Base-by-base conservation (phyloP, 2,888 invertebrate genomes). In the Lithophane socia region DNA sequence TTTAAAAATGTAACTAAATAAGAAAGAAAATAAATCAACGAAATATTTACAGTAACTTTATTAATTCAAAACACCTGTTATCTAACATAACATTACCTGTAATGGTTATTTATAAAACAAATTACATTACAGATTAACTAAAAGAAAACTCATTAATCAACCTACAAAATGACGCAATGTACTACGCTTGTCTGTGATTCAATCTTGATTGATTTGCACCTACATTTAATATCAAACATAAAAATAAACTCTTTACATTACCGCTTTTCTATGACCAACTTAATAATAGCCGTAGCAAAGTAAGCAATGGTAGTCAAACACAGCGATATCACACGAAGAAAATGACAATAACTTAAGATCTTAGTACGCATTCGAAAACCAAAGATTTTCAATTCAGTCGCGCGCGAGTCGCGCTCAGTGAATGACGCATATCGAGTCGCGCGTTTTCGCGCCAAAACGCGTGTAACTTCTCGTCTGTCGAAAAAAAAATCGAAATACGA, bases 371-470 rank as follows among this genome's bases (percentile, higher is more conserved):
- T 86, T 86, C 80, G 86, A 89, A 83, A 84, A 71, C 69, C 84
- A 54, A 87, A 88, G 76, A 77, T 80, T 83, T 86, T 85, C 90
- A 89, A 85, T 86, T 91, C 92, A 96, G 96, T 96, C 88, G 88
- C 88, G 91, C 94, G 95, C 93, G 87, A 88, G 90, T 88, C 86
- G 94, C 92, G 93, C 87, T 77, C 67, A 44, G 78, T 74, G 82
- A 71, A 44, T 74, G 90, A 92, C 94, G 95, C 86, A 65, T 88
- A 56, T 0, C 1, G 71, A 77, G 88, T 87, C 84, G 74, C 87
- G 88, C 86, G 90, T 92, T 93, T 93, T 92, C 91, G 91, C 94
- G 94, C 92, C 90, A 91, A 93, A 94, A 93, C 90, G 90, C 89
- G 90, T 90, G 86, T 87, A 88, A 90, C 89, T 91, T 90, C 90